phyloP scores from a whole-genome alignment of 2,888 invertebrate genomes.

The Drosophila heteroneura region DNA sequence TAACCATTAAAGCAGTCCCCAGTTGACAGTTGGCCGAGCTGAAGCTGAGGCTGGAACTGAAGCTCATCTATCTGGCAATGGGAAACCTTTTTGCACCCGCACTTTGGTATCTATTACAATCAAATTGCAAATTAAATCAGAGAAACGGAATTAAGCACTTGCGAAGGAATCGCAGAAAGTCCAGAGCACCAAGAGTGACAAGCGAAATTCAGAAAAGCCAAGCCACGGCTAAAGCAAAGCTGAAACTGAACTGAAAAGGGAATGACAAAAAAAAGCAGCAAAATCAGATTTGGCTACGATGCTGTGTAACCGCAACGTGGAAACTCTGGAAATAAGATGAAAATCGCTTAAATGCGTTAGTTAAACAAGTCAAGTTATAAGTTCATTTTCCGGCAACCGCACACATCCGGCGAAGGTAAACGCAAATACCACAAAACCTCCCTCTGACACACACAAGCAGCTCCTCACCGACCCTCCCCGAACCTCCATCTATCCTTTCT shows the following conservation, averaged over 20 bases:
- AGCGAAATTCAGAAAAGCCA: slow-evolving; percentile 27
- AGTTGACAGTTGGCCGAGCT: slow-evolving; percentile 34
- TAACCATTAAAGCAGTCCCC: slow-evolving; percentile 32
- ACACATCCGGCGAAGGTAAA: slow-evolving; percentile 73
- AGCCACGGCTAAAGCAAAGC: background rate
- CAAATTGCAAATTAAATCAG: slow-evolving; percentile 79
- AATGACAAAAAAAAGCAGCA: background rate
- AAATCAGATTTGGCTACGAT: slow-evolving; percentile 20
- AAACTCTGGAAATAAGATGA: slow-evolving; percentile 53
- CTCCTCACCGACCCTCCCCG: background rate
- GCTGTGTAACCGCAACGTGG: slow-evolving; percentile 15
- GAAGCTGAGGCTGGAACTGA: background rate
- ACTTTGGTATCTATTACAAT: slow-evolving; percentile 75
- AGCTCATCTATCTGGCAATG: slow-evolving; percentile 28
- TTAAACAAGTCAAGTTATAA: slow-evolving; percentile 79
- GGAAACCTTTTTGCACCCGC: slow-evolving; percentile 53
- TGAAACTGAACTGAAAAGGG: background rate
- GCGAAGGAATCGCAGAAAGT: slow-evolving; percentile 21
- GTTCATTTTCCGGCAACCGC: slow-evolving; percentile 78
- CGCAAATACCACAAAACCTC: slow-evolving; percentile 42
- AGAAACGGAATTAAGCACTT: slow-evolving; percentile 57
- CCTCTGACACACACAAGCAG: background rate
- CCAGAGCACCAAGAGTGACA: slow-evolving; percentile 24
- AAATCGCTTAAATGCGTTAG: slow-evolving; percentile 78
- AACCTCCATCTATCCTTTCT: background rate